These are phyloP conservation scores for Cylas formicarius DNA, from an alignment of 1,140 invertebrate species.

Conservation along the genomic window DNA sequence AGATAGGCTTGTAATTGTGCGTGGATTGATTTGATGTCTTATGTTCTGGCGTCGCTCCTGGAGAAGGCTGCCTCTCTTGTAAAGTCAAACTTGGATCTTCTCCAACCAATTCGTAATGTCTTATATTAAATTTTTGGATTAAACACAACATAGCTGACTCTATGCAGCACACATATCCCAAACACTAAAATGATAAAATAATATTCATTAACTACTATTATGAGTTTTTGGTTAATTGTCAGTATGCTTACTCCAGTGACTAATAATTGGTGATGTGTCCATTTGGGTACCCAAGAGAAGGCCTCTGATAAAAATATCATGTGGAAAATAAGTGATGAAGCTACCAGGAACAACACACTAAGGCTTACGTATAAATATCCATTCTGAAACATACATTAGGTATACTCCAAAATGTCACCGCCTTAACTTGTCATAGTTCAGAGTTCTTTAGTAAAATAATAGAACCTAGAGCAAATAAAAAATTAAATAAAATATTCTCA, in stretches of 20 bases:
- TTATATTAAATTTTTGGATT: slow-evolving; percentile 35
- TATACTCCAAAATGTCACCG: too few species aligned
- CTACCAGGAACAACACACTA: slow-evolving; percentile 56
- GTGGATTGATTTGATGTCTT: slow-evolving; percentile 37
- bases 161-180: slow-evolving; percentile 39
- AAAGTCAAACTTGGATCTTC: slow-evolving; percentile 40
- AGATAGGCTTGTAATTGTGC: slow-evolving; percentile 41
- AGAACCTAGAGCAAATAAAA: too few species aligned
- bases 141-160: slow-evolving; percentile 38
- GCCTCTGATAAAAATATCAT: slow-evolving; percentile 57
- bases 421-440: too few species aligned
- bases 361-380: slow-evolving; percentile 57
- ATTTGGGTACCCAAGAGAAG: slow-evolving; percentile 55
- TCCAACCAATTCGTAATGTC: slow-evolving; percentile 37
- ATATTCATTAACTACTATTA: slow-evolving; percentile 1
- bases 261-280: slow-evolving; percentile 41
- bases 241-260: slow-evolving; percentile 38
- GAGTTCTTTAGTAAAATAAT: too few species aligned
- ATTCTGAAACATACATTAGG: slow-evolving; percentile 47
- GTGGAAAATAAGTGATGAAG: slow-evolving; percentile 57
- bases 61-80: slow-evolving; percentile 34
- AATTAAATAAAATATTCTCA: too few species aligned
- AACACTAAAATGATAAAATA: slow-evolving; percentile 27
- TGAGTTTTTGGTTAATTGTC: neutral
- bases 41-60: slow-evolving; percentile 30